Conservation (phyloP, 2,888 invertebrate species). For the Empis stercorea region DNA sequence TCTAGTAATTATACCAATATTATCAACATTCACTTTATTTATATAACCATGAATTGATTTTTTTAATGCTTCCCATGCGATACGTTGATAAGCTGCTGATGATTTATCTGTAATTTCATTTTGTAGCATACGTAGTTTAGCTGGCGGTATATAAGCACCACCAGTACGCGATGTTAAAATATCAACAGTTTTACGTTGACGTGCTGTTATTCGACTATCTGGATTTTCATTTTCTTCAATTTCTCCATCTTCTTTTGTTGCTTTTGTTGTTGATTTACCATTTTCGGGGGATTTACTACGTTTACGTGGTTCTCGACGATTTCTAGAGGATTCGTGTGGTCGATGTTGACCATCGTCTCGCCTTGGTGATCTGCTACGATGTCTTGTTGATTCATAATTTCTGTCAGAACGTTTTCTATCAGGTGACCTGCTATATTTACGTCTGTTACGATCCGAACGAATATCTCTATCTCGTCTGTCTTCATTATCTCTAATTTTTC, state of each 20-base stretch:
- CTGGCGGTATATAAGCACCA: constrained; percentile 97
- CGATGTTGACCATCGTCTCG: neutral
- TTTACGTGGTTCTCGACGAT: too few species aligned
- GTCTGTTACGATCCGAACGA: too few species aligned
- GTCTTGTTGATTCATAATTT: neutral
- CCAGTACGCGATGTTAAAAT: constrained; percentile 73
- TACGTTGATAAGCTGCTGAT: constrained; percentile 87
- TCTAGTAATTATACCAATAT: constrained; percentile 81
- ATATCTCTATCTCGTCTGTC: too few species aligned
- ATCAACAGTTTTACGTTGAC: constrained; percentile 41
- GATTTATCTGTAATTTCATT: constrained; percentile 90
- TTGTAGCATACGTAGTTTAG: constrained; percentile 89
- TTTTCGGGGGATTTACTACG: neutral
- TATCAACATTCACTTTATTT: constrained; percentile 94
- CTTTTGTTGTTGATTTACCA: too few species aligned
- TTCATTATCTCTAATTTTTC: too few species aligned
- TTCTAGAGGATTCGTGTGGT: neutral
- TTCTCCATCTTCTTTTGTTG: neutral
- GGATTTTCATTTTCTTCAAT: constrained; percentile 1
- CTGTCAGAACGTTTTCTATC: neutral
- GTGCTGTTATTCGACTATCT: constrained; percentile 23
- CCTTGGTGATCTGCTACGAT: neutral
- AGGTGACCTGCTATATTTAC: neutral
- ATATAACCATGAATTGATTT: constrained; percentile 97
- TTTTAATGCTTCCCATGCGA: constrained; percentile 98